phyloP scores from a whole-genome alignment of 2,113 vertebrate genomes.

The Solea senegalensis region DNA sequence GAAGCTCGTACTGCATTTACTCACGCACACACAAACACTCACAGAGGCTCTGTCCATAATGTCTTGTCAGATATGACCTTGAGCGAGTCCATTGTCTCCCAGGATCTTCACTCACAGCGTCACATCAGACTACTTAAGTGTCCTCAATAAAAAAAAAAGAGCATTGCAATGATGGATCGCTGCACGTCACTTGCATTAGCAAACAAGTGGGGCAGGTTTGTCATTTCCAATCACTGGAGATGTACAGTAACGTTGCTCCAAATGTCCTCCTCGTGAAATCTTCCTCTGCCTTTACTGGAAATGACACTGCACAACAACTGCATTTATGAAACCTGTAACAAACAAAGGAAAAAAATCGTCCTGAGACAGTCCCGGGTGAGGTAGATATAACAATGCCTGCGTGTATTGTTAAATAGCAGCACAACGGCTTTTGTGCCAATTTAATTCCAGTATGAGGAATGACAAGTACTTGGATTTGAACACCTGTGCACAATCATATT shows the following conservation, averaged over 20 bases:
- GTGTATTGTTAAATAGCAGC: slow-evolving; percentile 11
- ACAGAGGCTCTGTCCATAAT: slow-evolving; percentile 49
- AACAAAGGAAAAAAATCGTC: background rate
- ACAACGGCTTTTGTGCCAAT: slow-evolving; percentile 5
- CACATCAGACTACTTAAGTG: slow-evolving; percentile 61
- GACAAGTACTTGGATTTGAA: background rate
- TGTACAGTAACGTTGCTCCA: slow-evolving; percentile 25
- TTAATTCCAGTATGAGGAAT: background rate
- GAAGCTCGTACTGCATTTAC: slow-evolving; percentile 50
- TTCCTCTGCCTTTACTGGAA: slow-evolving; percentile 30
- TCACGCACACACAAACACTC: slow-evolving; percentile 41
- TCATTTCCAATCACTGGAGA: slow-evolving; percentile 59
- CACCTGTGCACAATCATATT: background rate
- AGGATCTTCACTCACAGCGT: slow-evolving; percentile 60
- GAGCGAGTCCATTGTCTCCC: slow-evolving; percentile 65
- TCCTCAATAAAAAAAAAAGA: slow-evolving; percentile 62
- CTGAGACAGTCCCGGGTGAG: background rate
- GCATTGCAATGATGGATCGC: slow-evolving; percentile 59
- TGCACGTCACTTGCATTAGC: slow-evolving; percentile 62
- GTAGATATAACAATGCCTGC: slow-evolving; percentile 11
- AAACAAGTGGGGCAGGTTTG: slow-evolving; percentile 59
- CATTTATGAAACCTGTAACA: slow-evolving; percentile 25
- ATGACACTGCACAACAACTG: slow-evolving; percentile 8
- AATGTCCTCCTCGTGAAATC: slow-evolving; percentile 33
- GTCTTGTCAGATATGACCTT: slow-evolving; percentile 73